Evolutionary conservation across 2,888 invertebrate species (phyloP), one percentile per base, ranked within the genome.

Genomic region (Pantelozetes paolii): DNA sequence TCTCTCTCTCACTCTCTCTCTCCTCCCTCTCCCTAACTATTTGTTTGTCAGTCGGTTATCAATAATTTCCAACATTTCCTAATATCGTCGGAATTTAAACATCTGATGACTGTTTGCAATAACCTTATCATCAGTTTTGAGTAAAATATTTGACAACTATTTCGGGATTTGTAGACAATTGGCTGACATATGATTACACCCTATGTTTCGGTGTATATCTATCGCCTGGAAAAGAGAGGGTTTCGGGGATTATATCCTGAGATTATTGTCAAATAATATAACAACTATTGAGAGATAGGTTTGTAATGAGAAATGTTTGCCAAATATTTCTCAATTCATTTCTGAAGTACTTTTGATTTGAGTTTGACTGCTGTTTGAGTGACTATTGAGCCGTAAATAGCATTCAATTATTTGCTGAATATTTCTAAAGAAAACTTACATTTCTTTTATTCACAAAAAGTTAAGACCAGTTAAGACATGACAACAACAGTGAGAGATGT

Each of bases 231-330:
- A 54, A 26, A 9, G 11, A 6, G 9, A 26, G 6, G 18, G 6
- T 54, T 54, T 26, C 9, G 1, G 26, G 54, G 54, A 26, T 26
- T 54, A 26, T 26, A 54, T 13, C 3, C 26, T 8, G 15, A 54
- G 54, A 54, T 54, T 54, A 54, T 54, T 54, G 54, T 54, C 54
- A 54, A 54, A 54, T 26, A 45, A n/a, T n/a, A n/a, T n/a, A 45
- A 45, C 45, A 45, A 45, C 11, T 45, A 11, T 45, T 45, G 15
- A 45, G 15, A 15, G 45, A 15, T 45, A 45, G 11, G 3, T 45
- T 6, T 26, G 54, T 9, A 20, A 20, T 20, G n/a, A 50, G 20
- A 45, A 50, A 50, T 50, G 26, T 54, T 54, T 23, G 26, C 8
- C 23, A 11, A 26, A 13, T 2, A 26, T 6, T 54, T 45, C 15